Evolutionary conservation across 2,888 invertebrate genomes (phyloP).

Genomic region (Hirudinaria manillensis): DNA sequence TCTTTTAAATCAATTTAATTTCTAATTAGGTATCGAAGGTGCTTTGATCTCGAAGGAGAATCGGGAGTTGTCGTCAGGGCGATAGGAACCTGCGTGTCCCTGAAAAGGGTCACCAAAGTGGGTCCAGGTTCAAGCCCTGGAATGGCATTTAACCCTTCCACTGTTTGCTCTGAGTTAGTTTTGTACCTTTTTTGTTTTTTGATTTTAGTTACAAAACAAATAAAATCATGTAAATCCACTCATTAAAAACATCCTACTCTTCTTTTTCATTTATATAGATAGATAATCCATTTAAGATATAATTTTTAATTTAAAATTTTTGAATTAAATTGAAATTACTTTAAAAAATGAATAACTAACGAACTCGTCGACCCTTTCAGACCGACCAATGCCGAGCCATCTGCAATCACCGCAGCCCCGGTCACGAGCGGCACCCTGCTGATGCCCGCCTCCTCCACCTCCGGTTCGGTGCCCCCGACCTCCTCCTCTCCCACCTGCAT

Average conservation of each 20-base stretch:
- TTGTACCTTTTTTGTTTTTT: not conserved
- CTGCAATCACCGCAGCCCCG: constrained; percentile 44
- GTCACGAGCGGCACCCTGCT: not conserved
- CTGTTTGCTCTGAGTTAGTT: not conserved
- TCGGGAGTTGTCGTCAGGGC: constrained; percentile 92
- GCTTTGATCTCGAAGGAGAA: constrained; percentile 92
- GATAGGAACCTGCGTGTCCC: constrained; percentile 78
- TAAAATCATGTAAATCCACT: too few species aligned
- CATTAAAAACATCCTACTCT: too few species aligned
- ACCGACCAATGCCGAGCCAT: constrained; percentile 30
- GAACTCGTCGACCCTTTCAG: too few species aligned
- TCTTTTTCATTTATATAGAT: too few species aligned
- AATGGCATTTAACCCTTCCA: not conserved
- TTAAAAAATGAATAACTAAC: too few species aligned
- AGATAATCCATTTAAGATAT: not conserved
- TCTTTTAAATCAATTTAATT: not conserved
- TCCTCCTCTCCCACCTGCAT: not conserved
- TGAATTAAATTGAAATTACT: too few species aligned
- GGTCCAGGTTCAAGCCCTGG: not conserved
- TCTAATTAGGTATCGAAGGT: constrained; percentile 69
- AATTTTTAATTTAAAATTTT: not conserved
- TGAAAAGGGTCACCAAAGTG: constrained; percentile 50
- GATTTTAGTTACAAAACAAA: not conserved
- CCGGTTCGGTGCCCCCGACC: not conserved
- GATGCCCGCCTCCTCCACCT: not conserved